Percentiles rank a stretch among this genome's conserved stretches.
Evolutionary conservation across 2,888 invertebrate genomes (phyloP).

Genomic region (Hofmannophila pseudospretella): DNA sequence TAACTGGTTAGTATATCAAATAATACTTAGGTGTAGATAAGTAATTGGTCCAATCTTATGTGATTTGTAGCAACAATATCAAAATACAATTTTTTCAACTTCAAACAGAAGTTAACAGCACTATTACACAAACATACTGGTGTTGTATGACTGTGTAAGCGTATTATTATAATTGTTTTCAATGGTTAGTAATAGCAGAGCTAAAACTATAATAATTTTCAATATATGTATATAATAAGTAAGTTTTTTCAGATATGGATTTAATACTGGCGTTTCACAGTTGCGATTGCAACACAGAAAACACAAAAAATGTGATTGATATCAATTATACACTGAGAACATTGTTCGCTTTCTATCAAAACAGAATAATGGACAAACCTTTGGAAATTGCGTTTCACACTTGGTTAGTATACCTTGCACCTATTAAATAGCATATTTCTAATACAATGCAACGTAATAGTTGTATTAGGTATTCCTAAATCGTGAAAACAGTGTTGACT

Average conservation of each 20-base stretch:
- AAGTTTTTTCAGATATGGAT: constrained; percentile 63
- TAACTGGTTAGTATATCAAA: constrained; percentile 50
- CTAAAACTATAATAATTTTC: too few relatives aligned
- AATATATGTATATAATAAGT: too few relatives aligned
- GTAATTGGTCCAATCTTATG: too few relatives aligned
- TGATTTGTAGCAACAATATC: too few relatives aligned
- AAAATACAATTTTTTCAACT: too few relatives aligned
- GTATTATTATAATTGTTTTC: too few relatives aligned
- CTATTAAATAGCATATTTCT: neutral
- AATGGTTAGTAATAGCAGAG: neutral
- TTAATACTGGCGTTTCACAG: constrained; percentile 82
- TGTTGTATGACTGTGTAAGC: too few relatives aligned
- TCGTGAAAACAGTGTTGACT: too few relatives aligned
- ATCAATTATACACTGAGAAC: constrained; percentile 81
- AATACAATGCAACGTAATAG: too few relatives aligned
- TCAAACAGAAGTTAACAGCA: too few relatives aligned
- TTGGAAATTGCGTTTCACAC: constrained; percentile 41
- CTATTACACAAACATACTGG: too few relatives aligned
- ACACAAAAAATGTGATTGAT: constrained; percentile 82
- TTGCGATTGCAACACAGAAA: constrained; percentile 80
- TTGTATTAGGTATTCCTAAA: too few relatives aligned
- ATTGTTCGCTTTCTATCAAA: constrained; percentile 80
- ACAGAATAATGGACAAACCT: constrained; percentile 58
- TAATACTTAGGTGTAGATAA: neutral
- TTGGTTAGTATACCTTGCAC: constrained; percentile 43